These are phyloP conservation scores for Nineta flava DNA, from an alignment of 2,888 invertebrate genomes.

Conservation along the genomic window DNA sequence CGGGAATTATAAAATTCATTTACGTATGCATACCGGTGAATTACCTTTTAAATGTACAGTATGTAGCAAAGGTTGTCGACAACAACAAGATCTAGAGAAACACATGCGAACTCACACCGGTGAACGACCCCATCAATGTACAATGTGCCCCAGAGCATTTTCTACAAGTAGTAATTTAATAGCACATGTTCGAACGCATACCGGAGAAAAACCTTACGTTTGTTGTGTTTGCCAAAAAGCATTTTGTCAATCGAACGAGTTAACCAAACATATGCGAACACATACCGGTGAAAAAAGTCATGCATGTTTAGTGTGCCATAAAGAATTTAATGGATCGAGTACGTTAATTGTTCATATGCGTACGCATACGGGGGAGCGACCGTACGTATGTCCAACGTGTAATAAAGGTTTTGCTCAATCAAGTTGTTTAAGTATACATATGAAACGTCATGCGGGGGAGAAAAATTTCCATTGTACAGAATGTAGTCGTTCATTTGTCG, in stretches of 20 bases:
- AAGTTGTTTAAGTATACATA: conserved; percentile 26
- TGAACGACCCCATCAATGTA: conserved; percentile 29
- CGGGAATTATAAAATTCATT: conserved; percentile 29
- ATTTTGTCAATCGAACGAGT: conserved; percentile 29
- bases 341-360: conserved; percentile 25
- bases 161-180: conserved; percentile 31
- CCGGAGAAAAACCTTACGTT: conserved; percentile 29
- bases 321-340: conserved; percentile 28
- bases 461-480: conserved; percentile 18
- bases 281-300: conserved; percentile 32
- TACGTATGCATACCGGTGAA: conserved; percentile 26
- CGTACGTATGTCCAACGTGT: conserved; percentile 25
- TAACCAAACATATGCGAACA: conserved; percentile 29
- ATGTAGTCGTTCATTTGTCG: conserved; percentile 22
- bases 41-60: conserved; percentile 28
- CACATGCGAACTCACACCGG: conserved; percentile 32
- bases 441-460: conserved; percentile 25
- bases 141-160: conserved; percentile 28
- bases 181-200: conserved; percentile 29
- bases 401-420: conserved; percentile 26
- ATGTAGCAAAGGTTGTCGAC: conserved; percentile 29
- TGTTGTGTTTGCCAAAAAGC: conserved; percentile 30
- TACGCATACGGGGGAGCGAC: conserved; percentile 27
- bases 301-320: conserved; percentile 29
- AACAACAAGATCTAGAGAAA: conserved; percentile 30